Base-by-base conservation (phyloP, 2,888 invertebrate genomes). In the Scelioninae gen. 2 region DNA sequence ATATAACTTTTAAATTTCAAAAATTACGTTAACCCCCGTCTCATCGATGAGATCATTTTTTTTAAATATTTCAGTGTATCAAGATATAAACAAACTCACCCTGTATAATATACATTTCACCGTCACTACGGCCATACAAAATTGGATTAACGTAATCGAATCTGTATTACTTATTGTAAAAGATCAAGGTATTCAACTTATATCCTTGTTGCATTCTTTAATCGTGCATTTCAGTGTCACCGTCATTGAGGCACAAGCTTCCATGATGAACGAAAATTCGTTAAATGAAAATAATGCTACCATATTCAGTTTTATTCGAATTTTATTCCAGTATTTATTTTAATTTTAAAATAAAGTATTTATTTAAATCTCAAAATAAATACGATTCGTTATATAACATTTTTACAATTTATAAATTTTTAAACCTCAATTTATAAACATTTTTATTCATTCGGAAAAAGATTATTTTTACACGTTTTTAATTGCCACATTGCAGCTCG, bases 151-250 rank as follows among this genome's bases (percentile, higher is more conserved):
- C 13, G 33, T 33, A 50, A 50, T 33, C 18, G 31, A 33, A 46
- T 1, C 5, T 48, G 28, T 22, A 18, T 50, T 50, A 18, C 18
- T 50, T 18, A 50, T 31, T 50, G 50, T 18, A 50, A 33, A 50
- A 50, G 16, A 33, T 50, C 50, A 50, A 31, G 50, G 50, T 16
- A 50, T 50, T 50, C 50, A 50, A 50, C 16, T 33, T 46, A 46
- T 15, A 46, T 46, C 50, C 50, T 50, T 50, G 50, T 33, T 18
- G 31, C n/a, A 18, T 16, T 25, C 31, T 31, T n/a, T 16, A 28
- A 46, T 25, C 25, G 13, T 46, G 7, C 11, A 22, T 18, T 46
- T 46, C 46, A 46, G 13, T 25, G 28, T 25, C 45, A 43, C 10
- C 16, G 10, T 43, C 46, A 22, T 11, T n/a, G 13, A 46, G 25